These are phyloP conservation scores for Aricia agestis DNA, from an alignment of 1,140 invertebrate genomes.

Conservation along the genomic window DNA sequence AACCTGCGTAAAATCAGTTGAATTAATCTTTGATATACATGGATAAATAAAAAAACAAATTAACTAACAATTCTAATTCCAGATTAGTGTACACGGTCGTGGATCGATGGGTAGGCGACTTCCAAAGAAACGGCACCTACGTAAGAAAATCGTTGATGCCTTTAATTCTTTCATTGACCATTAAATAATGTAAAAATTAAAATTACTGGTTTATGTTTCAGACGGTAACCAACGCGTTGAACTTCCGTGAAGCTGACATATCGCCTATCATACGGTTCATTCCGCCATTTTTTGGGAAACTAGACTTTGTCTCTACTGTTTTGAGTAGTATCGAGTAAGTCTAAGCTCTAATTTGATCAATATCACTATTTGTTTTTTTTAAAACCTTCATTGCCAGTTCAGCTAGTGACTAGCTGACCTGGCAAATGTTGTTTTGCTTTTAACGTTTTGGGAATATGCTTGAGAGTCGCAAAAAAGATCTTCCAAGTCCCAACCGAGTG, in stretches of 20 bases:
- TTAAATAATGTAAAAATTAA: no score
- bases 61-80: not conserved
- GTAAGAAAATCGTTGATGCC: conserved; percentile 28
- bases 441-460: no score
- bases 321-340: conserved; percentile 53
- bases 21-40: no score
- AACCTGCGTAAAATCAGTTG: no score
- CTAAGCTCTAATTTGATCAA: no score
- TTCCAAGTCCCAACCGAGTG: no score
- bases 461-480: no score
- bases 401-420: no score
- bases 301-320: conserved; percentile 37
- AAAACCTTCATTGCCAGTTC: no score
- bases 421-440: no score
- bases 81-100: conserved; percentile 43
- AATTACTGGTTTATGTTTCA: conserved; percentile 31
- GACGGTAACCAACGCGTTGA: conserved; percentile 41
- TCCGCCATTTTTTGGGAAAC: conserved; percentile 24
- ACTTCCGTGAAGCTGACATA: conserved; percentile 47
- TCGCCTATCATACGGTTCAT: conserved; percentile 40
- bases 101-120: conserved; percentile 49
- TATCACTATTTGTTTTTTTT: no score
- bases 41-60: no score
- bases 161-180: not conserved
- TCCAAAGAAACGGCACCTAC: conserved; percentile 33